Evolutionary conservation across 1,140 invertebrate genomes (phyloP).

Genomic region (Whitmania pigra): DNA sequence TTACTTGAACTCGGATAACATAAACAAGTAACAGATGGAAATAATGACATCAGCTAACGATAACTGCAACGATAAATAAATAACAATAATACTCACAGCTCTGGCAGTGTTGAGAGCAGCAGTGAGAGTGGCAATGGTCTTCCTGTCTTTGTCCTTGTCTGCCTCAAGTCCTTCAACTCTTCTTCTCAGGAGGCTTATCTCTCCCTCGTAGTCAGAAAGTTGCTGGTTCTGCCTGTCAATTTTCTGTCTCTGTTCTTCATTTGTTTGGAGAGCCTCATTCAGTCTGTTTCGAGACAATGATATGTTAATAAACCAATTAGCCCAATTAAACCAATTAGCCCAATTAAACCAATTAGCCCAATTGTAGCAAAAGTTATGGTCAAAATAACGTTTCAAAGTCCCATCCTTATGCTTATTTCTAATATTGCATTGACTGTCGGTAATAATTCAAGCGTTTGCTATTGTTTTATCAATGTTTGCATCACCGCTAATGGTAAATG

Average conservation of each 20-base stretch:
- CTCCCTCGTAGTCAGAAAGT: slow-evolving; percentile 44
- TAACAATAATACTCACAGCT: not conserved
- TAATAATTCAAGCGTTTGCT: too few species aligned
- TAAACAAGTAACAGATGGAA: too few species aligned
- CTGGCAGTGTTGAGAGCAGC: slow-evolving; percentile 6
- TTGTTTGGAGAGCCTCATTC: slow-evolving; percentile 43
- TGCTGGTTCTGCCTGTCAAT: slow-evolving; percentile 44
- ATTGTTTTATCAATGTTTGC: too few species aligned
- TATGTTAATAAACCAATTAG: not conserved
- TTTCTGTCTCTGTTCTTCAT: slow-evolving; percentile 41
- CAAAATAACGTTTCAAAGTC: too few species aligned
- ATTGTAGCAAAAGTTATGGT: too few species aligned
- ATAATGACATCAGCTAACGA: too few species aligned
- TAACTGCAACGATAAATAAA: not conserved
- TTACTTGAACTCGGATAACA: too few species aligned
- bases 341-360: too few species aligned
- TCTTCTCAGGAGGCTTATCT: slow-evolving; percentile 44
- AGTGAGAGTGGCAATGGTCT: slow-evolving; percentile 13
- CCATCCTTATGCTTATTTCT: too few species aligned
- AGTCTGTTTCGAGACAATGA: slow-evolving; percentile 32
- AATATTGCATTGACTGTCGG: too few species aligned
- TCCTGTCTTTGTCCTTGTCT: slow-evolving; percentile 29
- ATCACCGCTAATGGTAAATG: too few species aligned
- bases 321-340: too few species aligned
- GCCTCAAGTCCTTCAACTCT: slow-evolving; percentile 44